phyloP scores from a whole-genome alignment of 2,797 vertebrate species.

The Dendrocincla fuliginosa region DNA sequence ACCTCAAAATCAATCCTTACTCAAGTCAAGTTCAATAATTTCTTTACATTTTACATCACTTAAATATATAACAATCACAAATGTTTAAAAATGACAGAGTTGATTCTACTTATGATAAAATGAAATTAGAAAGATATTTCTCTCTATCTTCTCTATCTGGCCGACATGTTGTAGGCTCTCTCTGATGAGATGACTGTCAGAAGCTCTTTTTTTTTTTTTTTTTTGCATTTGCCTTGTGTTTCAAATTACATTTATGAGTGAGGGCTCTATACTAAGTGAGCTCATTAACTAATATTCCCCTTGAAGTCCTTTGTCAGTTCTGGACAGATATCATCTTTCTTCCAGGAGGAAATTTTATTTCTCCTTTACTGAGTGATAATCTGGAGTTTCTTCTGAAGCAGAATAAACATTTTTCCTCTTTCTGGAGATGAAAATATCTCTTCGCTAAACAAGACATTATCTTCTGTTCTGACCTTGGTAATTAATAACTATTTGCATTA shows the following conservation, averaged over 20 bases:
- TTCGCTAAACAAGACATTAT: neutral
- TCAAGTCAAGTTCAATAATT: neutral
- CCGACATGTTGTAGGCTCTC: neutral
- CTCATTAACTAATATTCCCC: neutral
- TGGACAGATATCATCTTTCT: neutral
- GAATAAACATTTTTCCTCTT: neutral
- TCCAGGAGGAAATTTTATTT: neutral
- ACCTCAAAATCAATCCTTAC: neutral
- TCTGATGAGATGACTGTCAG: neutral
- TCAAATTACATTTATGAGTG: neutral
- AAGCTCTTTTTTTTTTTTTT: neutral
- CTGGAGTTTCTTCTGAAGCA: neutral
- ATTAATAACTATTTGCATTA: neutral
- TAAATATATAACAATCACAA: neutral
- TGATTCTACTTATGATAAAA: neutral
- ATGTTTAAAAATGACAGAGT: neutral
- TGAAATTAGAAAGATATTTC: neutral
- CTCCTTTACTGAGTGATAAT: neutral
- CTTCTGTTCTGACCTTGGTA: neutral
- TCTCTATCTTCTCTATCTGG: neutral
- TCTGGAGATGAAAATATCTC: neutral
- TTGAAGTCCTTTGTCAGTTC: neutral
- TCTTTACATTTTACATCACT: neutral
- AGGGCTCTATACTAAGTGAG: neutral
- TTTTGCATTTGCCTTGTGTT: neutral